Evolutionary conservation across 2,888 invertebrate genomes (phyloP).

Genomic region (Acleris emargana): DNA sequence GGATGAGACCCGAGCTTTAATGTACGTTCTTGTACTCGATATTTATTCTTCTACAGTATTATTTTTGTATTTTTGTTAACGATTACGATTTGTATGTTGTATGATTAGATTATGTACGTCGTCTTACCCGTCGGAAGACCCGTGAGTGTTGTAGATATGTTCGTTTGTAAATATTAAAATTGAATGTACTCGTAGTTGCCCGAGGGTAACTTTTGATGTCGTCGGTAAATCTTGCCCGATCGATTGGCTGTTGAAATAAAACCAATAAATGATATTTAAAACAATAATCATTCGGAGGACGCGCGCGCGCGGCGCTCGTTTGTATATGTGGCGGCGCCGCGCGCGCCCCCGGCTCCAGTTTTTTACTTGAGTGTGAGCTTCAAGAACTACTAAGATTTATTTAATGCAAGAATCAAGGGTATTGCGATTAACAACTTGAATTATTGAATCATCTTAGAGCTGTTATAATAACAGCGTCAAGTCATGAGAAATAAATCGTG

Average conservation of each 20-base stretch:
- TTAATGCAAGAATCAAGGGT: no score
- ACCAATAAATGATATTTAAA: slow-evolving; percentile 49
- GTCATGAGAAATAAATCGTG: no score
- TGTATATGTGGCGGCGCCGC: slow-evolving; percentile 54
- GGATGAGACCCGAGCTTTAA: slow-evolving; percentile 44
- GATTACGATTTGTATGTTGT: slow-evolving; percentile 54
- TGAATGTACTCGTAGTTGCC: slow-evolving; percentile 18
- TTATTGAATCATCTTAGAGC: no score
- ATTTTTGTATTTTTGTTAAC: slow-evolving; percentile 69
- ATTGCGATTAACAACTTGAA: no score
- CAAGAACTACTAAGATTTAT: no score
- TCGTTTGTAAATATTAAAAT: slow-evolving; percentile 35
- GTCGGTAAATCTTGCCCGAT: slow-evolving; percentile 59
- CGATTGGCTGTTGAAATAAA: slow-evolving; percentile 68
- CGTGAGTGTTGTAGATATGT: slow-evolving; percentile 15
- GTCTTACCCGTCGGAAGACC: slow-evolving; percentile 5
- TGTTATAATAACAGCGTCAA: no score
- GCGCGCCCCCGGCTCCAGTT: not conserved
- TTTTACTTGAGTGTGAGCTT: no score
- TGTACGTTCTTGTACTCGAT: slow-evolving; percentile 53
- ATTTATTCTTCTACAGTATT: slow-evolving; percentile 77
- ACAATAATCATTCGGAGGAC: slow-evolving; percentile 20
- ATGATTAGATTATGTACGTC: slow-evolving; percentile 38
- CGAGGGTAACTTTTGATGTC: slow-evolving; percentile 32
- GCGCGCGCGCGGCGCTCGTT: slow-evolving; percentile 52